Base-by-base conservation (phyloP, 2,888 invertebrate genomes). In the Thymelicus acteon region DNA sequence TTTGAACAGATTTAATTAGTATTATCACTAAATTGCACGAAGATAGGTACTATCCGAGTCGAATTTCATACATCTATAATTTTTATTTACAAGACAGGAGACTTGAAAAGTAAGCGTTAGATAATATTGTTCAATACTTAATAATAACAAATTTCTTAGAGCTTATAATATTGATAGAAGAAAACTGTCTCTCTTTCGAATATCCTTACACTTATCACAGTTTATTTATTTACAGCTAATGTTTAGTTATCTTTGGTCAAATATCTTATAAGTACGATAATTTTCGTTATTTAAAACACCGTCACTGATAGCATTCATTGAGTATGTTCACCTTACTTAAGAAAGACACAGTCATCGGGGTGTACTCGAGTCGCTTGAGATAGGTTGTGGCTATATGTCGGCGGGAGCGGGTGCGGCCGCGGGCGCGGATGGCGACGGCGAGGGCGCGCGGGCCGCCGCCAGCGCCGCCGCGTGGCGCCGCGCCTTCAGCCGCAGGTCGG, bases 401-500 rank as follows among this genome's bases (percentile, higher is more conserved):
- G 91, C 81, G 40, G 87, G 78, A 5, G 78, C 68, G 57, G 81
- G 74, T 57, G 82, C 77, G 65, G 83, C 72, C 40, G 83, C 74
- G 58, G 84, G 79, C 12, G 85, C 83, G 13, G 88, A 85, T 52
- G 84, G 79, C 15, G 86, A 83, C 10, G 88, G 87, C 7, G 90
- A 81, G 13, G 86, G 81, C 2, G 79, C 85, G 57, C 91, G 84
- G 7, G 95, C 95, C 24, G 96, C 93, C 1, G 96, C 98, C 67
- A 98, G 92, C 0, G 98, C 97, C 79, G 98, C 98, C 44, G 98
- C 97, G 89, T 98, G 98, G 80, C 98, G 96, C 85, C 97, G 96
- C 24, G 99, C 98, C 90, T 99, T 99, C 76, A 98, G 95, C 79
- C 99, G 95, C 70, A 99, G 95, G 92, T 99, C 99, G 0, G 98